phyloP scores from a whole-genome alignment of 2,113 vertebrate genomes.

The Takifugu flavidus region DNA sequence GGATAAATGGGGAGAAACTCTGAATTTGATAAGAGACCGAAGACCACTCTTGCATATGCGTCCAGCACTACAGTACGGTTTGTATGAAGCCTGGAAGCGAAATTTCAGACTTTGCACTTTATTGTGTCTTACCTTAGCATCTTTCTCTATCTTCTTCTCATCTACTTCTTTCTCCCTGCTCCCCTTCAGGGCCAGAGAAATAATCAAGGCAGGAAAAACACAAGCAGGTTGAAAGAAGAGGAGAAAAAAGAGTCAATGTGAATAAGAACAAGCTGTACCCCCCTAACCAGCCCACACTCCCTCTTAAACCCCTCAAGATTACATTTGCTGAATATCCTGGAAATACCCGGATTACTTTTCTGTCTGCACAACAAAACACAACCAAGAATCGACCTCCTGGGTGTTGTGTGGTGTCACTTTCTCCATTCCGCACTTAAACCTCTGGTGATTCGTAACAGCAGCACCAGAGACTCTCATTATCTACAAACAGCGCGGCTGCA shows the following conservation, averaged over 20 bases:
- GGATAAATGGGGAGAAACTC: no score
- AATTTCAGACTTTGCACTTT: neutral
- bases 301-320: conserved; percentile 32
- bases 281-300: neutral
- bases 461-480: conserved; percentile 48
- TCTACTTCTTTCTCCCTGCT: conserved; percentile 83
- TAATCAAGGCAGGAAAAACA: neutral
- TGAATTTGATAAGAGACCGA: no score
- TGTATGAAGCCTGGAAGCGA: neutral
- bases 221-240: conserved; percentile 7
- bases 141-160: conserved; percentile 81
- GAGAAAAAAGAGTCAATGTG: conserved; percentile 28
- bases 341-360: conserved; percentile 35
- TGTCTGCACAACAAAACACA: conserved; percentile 26
- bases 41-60: no score
- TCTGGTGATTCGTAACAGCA: conserved; percentile 57
- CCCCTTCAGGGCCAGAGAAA: conserved; percentile 67
- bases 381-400: conserved; percentile 2
- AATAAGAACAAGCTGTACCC: conserved; percentile 24
- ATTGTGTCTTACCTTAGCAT: conserved; percentile 82
- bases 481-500: conserved; percentile 7
- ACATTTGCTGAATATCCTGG: conserved; percentile 3
- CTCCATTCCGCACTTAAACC: conserved; percentile 8
- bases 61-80: no score
- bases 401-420: neutral